A percentile compares a stretch with the other conserved stretches of the same genome.
Conservation (phyloP, 2,113 vertebrate genomes). For the Dromiciops gliroides region DNA sequence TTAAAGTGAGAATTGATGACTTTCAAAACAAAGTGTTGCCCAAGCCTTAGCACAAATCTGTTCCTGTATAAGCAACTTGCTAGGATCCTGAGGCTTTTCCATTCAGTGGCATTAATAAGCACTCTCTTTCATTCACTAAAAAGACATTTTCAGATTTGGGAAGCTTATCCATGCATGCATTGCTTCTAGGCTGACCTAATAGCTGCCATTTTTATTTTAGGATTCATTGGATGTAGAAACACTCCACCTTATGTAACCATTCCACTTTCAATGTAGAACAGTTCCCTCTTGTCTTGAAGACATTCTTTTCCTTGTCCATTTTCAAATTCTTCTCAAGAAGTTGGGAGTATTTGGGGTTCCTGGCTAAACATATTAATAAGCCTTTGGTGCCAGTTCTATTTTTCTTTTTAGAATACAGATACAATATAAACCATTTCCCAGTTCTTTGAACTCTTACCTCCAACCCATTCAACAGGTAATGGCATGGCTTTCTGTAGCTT, state of each 20-base stretch:
- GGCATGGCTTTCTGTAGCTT: not conserved
- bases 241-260: not conserved
- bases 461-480: not conserved
- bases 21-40: constrained; percentile 43
- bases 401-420: not conserved
- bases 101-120: rapidly evolving
- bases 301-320: not conserved
- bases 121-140: not conserved
- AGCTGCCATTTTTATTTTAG: not conserved
- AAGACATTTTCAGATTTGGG: not conserved
- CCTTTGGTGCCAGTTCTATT: not conserved
- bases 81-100: not conserved
- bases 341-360: not conserved
- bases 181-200: too few species aligned
- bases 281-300: not conserved
- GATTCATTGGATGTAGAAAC: not conserved
- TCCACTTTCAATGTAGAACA: not conserved
- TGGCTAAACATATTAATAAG: not conserved
- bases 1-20: constrained; percentile 56
- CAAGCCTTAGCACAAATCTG: not conserved
- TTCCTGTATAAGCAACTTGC: rapidly evolving
- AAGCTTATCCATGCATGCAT: not conserved
- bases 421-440: not conserved
- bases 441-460: not conserved
- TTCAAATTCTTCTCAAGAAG: not conserved